Base-by-base conservation (phyloP, 1,140 invertebrate genomes). In the Schlechtendalia chinensis region DNA sequence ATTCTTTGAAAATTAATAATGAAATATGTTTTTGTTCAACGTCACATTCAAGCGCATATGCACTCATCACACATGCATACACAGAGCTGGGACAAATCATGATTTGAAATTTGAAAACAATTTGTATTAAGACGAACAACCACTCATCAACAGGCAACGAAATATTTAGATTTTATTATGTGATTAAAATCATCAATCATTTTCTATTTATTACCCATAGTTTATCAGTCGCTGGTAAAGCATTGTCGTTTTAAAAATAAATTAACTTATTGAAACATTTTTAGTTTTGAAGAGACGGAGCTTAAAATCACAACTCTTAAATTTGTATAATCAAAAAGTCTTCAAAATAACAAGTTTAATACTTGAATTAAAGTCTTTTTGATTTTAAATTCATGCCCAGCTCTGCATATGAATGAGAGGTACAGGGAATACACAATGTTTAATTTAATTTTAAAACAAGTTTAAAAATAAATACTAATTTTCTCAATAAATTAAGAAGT, bases 11-110 rank as follows among this genome's bases (percentile, higher is more conserved):
- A 77, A 79, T 79, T 79, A 61, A 27, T 61, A 50, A 63, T 61
- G 58, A 77, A 77, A 77, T 69, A 72, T 72, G 50, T 53, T 54
- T 72, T 79, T 61, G 29, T 59, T 75, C 47, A 77, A 24, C 32
- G 39, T 77, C 56, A 77, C 58, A 47, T 61, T 79, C 75, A 79
- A 61, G 39, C 22, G 32, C 75, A 63, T 63, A 79, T 79, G 58
- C 39, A 63, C 74, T 77, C 29, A 56, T 14, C 56, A 77, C 56
- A 77, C 74, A 77, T 77, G 74, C 74, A 77, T 77, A 79, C 39
- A 79, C 75, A 79, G 75, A 79, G 75, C 75, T 79, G 75, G 75
- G 58, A 79, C 75, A 79, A 79, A 79, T 79, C 75, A 79, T 79
- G 75, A 63, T 29, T 54, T 27, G 27, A 50, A 22, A 53, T 29